These are phyloP conservation scores for Alectoris magna DNA, from an alignment of 2,797 vertebrate genomes.

Conservation along the genomic window DNA sequence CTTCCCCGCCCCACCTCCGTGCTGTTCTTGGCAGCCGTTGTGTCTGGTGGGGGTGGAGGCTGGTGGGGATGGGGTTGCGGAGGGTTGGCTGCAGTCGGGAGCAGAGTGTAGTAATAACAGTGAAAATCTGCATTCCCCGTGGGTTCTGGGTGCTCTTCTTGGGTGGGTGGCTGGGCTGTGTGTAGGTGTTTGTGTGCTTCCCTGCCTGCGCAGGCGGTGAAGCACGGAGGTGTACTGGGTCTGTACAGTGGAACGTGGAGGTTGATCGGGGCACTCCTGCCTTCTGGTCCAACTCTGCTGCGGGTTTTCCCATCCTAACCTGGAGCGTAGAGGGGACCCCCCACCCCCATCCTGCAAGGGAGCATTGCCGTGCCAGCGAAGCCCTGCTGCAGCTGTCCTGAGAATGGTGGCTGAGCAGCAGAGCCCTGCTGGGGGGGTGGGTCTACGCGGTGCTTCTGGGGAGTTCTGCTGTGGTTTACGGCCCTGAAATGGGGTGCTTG, in stretches of 20 bases:
- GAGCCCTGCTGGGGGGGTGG: neutral
- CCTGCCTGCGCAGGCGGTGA: too few relatives aligned
- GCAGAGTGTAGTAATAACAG: neutral
- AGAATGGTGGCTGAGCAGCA: neutral
- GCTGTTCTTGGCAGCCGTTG: constrained; percentile 14
- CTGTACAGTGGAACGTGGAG: neutral
- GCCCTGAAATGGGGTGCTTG: too few relatives aligned
- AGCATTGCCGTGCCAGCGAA: constrained; percentile 55
- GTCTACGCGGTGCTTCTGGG: too few relatives aligned
- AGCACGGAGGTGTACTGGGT: neutral
- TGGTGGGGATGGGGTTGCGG: neutral
- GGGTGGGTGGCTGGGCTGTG: neutral
- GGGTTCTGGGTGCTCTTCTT: neutral
- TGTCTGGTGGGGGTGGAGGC: neutral
- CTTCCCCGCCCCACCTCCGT: accelerated
- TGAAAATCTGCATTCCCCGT: neutral
- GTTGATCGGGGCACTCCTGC: constrained; percentile 11
- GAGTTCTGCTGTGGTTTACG: too few relatives aligned
- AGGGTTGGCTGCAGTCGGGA: too few relatives aligned
- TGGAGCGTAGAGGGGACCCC: neutral
- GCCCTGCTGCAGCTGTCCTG: constrained; percentile 27
- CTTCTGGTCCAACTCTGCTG: neutral
- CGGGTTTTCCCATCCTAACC: constrained; percentile 9
- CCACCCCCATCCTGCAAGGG: neutral
- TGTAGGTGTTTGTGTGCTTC: neutral